Conservation (phyloP, 2,113 vertebrate species). For the Pardalotus punctatus region DNA sequence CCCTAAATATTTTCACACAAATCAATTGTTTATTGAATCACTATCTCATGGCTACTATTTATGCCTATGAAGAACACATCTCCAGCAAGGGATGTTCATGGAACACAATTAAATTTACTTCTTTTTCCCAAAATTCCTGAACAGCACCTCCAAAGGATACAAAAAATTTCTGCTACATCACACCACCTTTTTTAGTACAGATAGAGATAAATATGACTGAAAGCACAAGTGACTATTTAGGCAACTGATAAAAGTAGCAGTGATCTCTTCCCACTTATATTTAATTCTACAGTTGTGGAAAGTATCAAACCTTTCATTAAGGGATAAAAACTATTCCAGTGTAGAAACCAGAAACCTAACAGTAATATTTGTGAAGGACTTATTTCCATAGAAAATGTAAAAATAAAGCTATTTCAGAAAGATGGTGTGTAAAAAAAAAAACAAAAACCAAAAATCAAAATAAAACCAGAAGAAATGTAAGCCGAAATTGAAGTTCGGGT, state of each 20-base stretch:
- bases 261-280: neutral
- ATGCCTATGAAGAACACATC: neutral
- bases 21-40: neutral
- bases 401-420: neutral
- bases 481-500: neutral
- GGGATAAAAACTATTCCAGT: neutral
- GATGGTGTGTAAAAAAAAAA: neutral
- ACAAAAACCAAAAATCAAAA: neutral
- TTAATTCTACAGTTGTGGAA: neutral
- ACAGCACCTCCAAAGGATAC: accelerated
- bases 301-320: neutral
- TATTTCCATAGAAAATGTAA: neutral
- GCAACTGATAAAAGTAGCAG: neutral
- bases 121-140: neutral
- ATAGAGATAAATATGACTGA: neutral
- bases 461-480: neutral
- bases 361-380: neutral
- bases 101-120: neutral
- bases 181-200: neutral
- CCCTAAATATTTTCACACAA: neutral
- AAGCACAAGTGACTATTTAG: neutral
- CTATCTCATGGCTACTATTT: neutral
- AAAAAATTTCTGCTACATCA: neutral
- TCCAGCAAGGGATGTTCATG: neutral
- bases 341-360: neutral